phyloP scores from a whole-genome alignment of 1,140 invertebrate species.

The Bilobella aurantiaca region DNA sequence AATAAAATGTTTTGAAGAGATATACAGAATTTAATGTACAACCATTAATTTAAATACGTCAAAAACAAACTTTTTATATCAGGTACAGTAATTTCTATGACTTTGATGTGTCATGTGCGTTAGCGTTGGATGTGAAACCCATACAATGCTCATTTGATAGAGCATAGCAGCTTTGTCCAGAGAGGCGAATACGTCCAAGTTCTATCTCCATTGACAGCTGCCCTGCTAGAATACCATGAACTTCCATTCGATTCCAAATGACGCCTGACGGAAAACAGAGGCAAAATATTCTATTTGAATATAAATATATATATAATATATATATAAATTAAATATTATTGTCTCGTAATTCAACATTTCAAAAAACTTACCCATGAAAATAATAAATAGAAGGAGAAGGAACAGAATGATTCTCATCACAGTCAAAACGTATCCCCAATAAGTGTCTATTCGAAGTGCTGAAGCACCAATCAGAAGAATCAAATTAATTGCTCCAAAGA shows the following conservation, averaged over 20 bases:
- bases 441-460: neutral
- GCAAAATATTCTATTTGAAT: neutral
- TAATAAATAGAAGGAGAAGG: neutral
- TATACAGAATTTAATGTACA: no score
- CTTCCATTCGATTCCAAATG: conserved; percentile 54
- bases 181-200: neutral
- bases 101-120: no score
- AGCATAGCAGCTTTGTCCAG: neutral
- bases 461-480: conserved; percentile 2
- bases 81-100: no score
- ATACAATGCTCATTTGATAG: no score
- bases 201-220: conserved; percentile 50
- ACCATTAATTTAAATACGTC: no score
- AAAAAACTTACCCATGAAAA: conserved; percentile 13
- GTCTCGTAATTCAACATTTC: no score
- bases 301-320: neutral
- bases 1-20: no score
- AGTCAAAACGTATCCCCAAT: neutral
- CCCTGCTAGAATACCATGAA: conserved; percentile 61
- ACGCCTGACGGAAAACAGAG: neutral
- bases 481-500: conserved; percentile 14
- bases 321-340: no score
- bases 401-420: neutral
- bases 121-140: no score
- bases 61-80: no score